Conservation (phyloP, 2,888 invertebrate genomes). For the Peribatodes rhomboidaria region DNA sequence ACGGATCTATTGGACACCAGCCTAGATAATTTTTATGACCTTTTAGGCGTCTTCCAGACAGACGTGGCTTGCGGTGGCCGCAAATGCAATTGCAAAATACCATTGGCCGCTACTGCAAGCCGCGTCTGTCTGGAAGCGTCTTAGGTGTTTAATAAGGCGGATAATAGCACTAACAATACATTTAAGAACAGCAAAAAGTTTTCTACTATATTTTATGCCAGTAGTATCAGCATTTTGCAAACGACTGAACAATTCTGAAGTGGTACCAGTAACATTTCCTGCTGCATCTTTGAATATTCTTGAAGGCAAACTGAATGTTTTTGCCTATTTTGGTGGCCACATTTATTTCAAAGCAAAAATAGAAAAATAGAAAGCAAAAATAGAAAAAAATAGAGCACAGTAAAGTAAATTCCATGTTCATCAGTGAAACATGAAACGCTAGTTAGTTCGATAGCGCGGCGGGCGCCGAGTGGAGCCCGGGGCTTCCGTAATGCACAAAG, state of each 20-base stretch:
- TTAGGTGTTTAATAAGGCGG: too few relatives aligned
- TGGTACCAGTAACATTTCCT: not conserved
- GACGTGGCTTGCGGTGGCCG: too few relatives aligned
- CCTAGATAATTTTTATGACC: too few relatives aligned
- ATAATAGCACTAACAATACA: too few relatives aligned
- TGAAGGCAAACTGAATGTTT: not conserved
- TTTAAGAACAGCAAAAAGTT: too few relatives aligned
- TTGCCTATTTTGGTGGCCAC: not conserved
- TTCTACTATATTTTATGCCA: too few relatives aligned
- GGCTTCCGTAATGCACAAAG: slow-evolving; percentile 75
- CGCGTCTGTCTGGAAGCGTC: too few relatives aligned
- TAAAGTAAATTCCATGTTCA: slow-evolving; percentile 42
- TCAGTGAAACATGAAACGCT: slow-evolving; percentile 45
- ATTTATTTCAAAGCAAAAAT: slow-evolving; percentile 12
- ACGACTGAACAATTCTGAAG: not conserved
- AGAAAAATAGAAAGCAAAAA: slow-evolving; percentile 14
- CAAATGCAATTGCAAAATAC: too few relatives aligned
- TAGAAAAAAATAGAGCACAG: slow-evolving; percentile 7
- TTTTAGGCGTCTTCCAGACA: too few relatives aligned
- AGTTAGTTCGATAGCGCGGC: slow-evolving; percentile 43
- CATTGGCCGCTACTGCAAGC: too few relatives aligned
- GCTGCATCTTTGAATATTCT: not conserved
- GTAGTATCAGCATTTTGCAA: not conserved
- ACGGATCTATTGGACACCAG: too few relatives aligned
- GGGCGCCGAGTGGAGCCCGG: slow-evolving; percentile 57